A percentile compares a stretch with the other conserved stretches of the same genome.
Evolutionary conservation across 2,888 invertebrate genomes (phyloP).

Genomic region (Drosophila quinaria): DNA sequence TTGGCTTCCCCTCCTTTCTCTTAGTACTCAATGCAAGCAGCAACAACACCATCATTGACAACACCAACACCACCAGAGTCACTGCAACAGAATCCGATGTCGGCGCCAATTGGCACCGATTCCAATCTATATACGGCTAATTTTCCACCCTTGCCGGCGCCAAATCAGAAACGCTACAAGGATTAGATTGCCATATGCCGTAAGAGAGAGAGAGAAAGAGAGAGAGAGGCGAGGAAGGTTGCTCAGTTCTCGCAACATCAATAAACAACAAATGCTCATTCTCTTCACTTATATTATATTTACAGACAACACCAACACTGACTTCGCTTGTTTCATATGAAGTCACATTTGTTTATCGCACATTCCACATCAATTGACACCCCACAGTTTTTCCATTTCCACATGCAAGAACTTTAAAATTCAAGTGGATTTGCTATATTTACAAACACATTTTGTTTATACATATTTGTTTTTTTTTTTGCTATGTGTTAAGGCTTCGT

Average conservation of each 20-base stretch:
- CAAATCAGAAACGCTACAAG: slow-evolving; percentile 43
- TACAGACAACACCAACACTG: slow-evolving; percentile 6
- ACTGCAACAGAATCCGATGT: slow-evolving; percentile 10
- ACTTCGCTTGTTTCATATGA: slow-evolving; percentile 4
- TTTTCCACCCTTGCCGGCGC: slow-evolving; percentile 58
- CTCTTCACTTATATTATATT: slow-evolving; percentile 8
- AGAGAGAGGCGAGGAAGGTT: background rate
- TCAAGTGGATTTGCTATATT: background rate
- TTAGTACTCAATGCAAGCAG: slow-evolving; percentile 19
- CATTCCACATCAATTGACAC: slow-evolving; percentile 11
- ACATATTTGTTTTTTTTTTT: background rate
- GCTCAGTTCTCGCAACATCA: background rate
- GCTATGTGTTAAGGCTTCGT: background rate
- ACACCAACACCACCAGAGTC: background rate
- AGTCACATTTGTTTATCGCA: background rate
- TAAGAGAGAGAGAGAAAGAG: background rate
- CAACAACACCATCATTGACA: background rate
- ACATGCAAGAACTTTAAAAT: background rate
- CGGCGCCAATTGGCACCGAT: slow-evolving; percentile 22
- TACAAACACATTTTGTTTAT: background rate
- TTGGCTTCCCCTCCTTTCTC: background rate
- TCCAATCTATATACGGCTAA: slow-evolving; percentile 34
- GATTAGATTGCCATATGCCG: slow-evolving; percentile 1
- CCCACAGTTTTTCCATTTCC: background rate
- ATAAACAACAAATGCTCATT: background rate